A percentile compares a stretch with the other conserved stretches of the same genome.
Evolutionary conservation across 2,888 invertebrate genomes (phyloP).

Genomic region (Polyommatus icarus): DNA sequence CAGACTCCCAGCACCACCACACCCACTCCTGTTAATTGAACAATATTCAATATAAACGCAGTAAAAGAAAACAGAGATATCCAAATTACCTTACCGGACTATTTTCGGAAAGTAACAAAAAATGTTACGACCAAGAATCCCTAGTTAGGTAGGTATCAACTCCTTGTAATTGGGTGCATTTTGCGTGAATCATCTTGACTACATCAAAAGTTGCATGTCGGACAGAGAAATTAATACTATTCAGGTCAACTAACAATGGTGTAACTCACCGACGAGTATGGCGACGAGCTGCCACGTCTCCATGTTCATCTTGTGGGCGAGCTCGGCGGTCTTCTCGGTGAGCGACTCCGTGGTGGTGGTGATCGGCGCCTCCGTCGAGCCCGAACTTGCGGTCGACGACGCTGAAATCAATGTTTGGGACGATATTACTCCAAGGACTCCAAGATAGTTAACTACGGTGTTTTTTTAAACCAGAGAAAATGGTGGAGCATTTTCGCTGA

Average conservation of each 20-base stretch:
- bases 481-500: neutral
- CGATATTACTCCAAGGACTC: neutral
- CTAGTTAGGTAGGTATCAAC: too few species aligned
- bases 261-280: slow-evolving; percentile 87
- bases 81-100: neutral
- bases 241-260: neutral
- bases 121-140: too few species aligned
- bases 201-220: too few species aligned
- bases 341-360: slow-evolving; percentile 72
- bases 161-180: too few species aligned
- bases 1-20: slow-evolving; percentile 91
- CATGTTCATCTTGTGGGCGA: slow-evolving; percentile 87
- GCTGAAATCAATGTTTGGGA: slow-evolving; percentile 32
- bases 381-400: slow-evolving; percentile 35
- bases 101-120: neutral
- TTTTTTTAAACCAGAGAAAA: neutral
- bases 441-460: neutral
- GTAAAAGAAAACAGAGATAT: neutral
- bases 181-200: too few species aligned
- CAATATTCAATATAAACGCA: neutral
- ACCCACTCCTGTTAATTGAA: slow-evolving; percentile 80
- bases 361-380: slow-evolving; percentile 44
- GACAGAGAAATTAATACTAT: too few species aligned
- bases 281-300: slow-evolving; percentile 92
- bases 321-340: slow-evolving; percentile 79